phyloP scores from a whole-genome alignment of 2,888 invertebrate species.

The Nemotelus nigrinus region DNA sequence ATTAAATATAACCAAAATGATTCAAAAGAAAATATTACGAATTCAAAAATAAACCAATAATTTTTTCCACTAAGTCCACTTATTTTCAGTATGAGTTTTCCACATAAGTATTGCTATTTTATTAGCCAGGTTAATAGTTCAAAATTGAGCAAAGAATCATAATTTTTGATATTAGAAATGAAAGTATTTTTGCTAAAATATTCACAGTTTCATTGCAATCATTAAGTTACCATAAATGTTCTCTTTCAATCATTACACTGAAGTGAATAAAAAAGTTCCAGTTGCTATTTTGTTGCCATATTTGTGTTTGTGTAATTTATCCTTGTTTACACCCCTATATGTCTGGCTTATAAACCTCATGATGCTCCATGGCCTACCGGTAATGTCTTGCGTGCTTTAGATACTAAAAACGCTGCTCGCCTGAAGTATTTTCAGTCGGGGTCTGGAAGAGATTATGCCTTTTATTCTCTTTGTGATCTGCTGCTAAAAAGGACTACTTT shows the following conservation, averaged over 20 bases:
- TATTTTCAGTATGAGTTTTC: no score
- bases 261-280: constrained; percentile 13
- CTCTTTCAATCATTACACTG: background rate
- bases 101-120: background rate
- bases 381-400: no score
- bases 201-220: constrained; percentile 15
- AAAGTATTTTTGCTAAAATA: constrained; percentile 1
- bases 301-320: no score
- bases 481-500: no score
- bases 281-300: no score
- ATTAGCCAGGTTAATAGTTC: background rate
- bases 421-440: no score
- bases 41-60: constrained; percentile 11
- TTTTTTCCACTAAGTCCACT: background rate
- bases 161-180: constrained; percentile 3
- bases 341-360: no score
- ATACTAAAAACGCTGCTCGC: no score
- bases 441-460: no score
- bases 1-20: background rate
- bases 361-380: no score
- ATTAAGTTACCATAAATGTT: background rate
- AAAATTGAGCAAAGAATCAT: background rate
- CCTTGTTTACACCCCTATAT: no score
- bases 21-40: constrained; percentile 5
- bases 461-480: no score